Base-by-base conservation (phyloP, 2,888 invertebrate species). In the Plebejus anna region DNA sequence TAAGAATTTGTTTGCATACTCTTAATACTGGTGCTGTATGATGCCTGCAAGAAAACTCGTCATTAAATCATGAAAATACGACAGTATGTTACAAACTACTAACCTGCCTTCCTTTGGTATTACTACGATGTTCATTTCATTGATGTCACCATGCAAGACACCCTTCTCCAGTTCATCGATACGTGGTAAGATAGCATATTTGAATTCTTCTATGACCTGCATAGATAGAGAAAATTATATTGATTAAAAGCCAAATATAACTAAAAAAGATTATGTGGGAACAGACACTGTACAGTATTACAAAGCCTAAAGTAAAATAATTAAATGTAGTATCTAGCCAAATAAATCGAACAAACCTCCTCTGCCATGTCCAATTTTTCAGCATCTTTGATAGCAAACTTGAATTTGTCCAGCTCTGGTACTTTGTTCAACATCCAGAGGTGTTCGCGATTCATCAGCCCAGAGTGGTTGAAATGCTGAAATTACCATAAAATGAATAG, bases 61-160 rank as follows among this genome's bases (percentile, higher is more conserved):
- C 47, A 71, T 51, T 22, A 59, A 22, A 22, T 28, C 5, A 28
- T 61, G 22, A 61, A 61, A 61, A 22, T 28, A 61, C 22, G 9
- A 28, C 61, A 28, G 28, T 61, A 61, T 9, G 22, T 61, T 61
- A 61, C 51, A 47, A 71, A 55, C 11, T 9, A 79, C 81, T 5
- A 55, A 91, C 91, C 90, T 89, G 83, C 86, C 87, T 0, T 89
- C 87, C 80, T 92, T 92, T 28, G 81, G 79, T 0, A 88, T 86
- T 0, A 97, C 95, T 5, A 98, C 85, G 4, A 98, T 95, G 88
- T 99, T 99, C 87, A 97, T 97, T 84, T 98, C 98, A 86, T 98
- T 98, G 78, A 97, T 95, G 86, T 99, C 99, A 0, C 98, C 98
- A 85, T 99, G 98, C 79, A 98, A 97, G 5, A 97, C 91, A 0